Conservation (phyloP, 2,797 vertebrate species). For the Enoplosus armatus region DNA sequence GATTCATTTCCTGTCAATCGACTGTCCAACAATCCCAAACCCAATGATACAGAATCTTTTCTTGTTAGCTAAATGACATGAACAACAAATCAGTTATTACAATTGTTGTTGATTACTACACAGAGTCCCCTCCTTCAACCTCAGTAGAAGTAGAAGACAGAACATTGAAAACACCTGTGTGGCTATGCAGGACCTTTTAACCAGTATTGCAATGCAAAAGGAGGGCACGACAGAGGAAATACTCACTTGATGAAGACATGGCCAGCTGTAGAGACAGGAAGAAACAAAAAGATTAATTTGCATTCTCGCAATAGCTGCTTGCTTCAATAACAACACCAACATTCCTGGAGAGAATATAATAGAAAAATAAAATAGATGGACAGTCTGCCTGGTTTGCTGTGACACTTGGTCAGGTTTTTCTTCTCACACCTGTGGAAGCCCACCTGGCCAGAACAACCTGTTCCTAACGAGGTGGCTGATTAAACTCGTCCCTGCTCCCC, state of each 20-base stretch:
- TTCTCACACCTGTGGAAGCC: background rate
- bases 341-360: no score
- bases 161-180: background rate
- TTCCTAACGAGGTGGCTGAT: constrained; percentile 28
- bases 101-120: background rate
- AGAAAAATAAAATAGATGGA: no score
- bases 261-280: constrained; percentile 77
- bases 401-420: background rate
- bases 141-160: background rate
- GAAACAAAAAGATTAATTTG: constrained; percentile 29
- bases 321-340: background rate
- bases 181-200: background rate
- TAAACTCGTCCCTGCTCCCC: constrained; percentile 40
- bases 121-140: background rate
- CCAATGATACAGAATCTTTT: no score
- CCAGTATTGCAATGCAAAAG: background rate
- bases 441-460: constrained; percentile 26
- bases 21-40: no score
- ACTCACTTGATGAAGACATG: constrained; percentile 83
- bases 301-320: constrained; percentile 7
- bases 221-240: background rate
- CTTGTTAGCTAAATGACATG: background rate
- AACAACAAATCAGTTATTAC: background rate
- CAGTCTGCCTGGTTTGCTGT: no score
- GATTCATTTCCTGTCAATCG: background rate